phyloP scores from a whole-genome alignment of 1,140 invertebrate species.

The Panagrolaimus sp. region DNA sequence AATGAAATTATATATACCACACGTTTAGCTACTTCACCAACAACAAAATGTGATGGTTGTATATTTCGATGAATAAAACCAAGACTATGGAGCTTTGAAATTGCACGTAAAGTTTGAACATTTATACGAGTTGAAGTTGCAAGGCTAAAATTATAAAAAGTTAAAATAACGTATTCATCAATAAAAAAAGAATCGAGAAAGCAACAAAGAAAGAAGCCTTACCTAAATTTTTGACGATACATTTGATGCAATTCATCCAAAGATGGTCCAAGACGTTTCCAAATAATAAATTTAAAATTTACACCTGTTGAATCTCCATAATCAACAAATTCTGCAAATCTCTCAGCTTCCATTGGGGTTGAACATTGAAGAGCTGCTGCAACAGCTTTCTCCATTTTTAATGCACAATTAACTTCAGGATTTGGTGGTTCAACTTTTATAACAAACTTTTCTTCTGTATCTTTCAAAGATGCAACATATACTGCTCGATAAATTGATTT shows the following conservation, averaged over 20 bases:
- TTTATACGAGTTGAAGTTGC: not conserved
- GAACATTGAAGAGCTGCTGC: not conserved
- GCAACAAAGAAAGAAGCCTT: too few relatives aligned
- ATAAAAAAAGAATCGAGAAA: too few relatives aligned
- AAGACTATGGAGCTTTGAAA: not conserved
- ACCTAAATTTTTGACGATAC: constrained; percentile 11
- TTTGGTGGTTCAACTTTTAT: not conserved
- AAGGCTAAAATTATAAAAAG: too few relatives aligned
- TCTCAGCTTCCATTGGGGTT: not conserved
- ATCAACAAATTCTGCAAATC: not conserved
- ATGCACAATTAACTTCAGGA: not conserved
- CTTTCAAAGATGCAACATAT: not conserved
- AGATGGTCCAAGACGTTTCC: constrained; percentile 5
- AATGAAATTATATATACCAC: constrained; percentile 7
- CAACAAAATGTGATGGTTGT: constrained; percentile 4
- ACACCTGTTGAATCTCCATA: constrained; percentile 5
- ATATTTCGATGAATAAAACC: constrained; percentile 4
- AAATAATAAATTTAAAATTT: constrained; percentile 8
- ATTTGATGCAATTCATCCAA: constrained; percentile 9
- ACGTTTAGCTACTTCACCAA: not conserved
- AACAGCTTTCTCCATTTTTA: not conserved
- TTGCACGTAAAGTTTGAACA: not conserved
- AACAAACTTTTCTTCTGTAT: not conserved
- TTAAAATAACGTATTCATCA: too few relatives aligned
- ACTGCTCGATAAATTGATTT: not conserved